phyloP scores from a whole-genome alignment of 1,140 invertebrate genomes.

The Trichonephila inaurata region DNA sequence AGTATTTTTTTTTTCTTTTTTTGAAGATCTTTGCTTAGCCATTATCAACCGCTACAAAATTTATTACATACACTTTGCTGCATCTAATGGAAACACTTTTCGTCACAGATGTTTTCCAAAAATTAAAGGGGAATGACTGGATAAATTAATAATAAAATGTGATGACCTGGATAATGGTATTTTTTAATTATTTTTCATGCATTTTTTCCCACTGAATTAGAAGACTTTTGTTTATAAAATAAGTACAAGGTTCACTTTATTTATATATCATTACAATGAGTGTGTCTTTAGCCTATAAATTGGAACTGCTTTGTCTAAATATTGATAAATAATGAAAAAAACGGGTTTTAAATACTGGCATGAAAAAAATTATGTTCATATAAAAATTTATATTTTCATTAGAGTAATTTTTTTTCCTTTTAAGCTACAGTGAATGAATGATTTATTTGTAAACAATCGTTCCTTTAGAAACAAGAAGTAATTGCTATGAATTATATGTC shows the following conservation, averaged over 20 bases:
- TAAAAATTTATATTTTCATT: no score
- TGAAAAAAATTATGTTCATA: no score
- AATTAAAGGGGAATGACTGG: slow-evolving; percentile 36
- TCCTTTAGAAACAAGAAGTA: no score
- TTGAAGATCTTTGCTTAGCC: not conserved
- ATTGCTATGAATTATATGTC: no score
- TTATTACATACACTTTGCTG: not conserved
- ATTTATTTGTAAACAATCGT: no score
- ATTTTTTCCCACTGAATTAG: not conserved
- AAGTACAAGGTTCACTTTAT: no score
- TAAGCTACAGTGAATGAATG: no score
- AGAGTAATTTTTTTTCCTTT: no score
- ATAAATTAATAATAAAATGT: slow-evolving; percentile 40
- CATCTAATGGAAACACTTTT: not conserved
- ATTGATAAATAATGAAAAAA: not conserved
- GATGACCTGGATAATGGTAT: slow-evolving; percentile 14
- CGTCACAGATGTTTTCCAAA: slow-evolving; percentile 27
- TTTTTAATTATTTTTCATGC: not conserved
- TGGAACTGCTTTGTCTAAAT: not conserved
- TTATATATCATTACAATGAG: not conserved
- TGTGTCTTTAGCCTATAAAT: not conserved
- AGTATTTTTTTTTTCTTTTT: no score
- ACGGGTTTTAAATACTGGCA: no score
- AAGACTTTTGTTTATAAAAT: not conserved
- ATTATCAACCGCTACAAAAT: not conserved